Base-by-base conservation (phyloP, 2,797 vertebrate genomes). In the Myiotriccus ornatus region DNA sequence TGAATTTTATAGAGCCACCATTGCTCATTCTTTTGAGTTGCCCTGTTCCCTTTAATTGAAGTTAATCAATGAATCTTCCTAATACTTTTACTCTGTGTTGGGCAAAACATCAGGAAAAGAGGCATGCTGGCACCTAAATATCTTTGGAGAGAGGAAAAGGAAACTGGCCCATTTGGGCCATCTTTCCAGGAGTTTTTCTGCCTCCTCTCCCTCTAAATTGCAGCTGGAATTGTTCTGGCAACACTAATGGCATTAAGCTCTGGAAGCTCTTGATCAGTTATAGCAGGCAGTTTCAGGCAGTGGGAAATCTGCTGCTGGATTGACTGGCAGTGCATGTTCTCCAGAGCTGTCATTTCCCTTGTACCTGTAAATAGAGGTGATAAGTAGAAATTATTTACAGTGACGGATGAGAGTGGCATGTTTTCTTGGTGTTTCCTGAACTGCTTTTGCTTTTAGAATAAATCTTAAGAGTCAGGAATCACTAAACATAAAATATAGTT, bases 41-140 rank as follows among this genome's bases (percentile, higher is more conserved):
- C 11, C 74, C 15, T 87, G 50, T 90, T 93, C 23, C 65, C 80
- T 95, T 80, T 71, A 70, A 46, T 41, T 83, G 55, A 96, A 95
- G 84, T 88, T 78, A 65, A 78, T 69, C 64, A 79, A 34, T 59
- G 21, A 92, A 85, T 94, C 46, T 21, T 37, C 5, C 22, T 24
- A n/a, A 10, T n/a, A 70, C 56, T 83, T 77, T 5, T 67, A n/a
- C 34, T 81, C 43, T 21, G 4, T 39, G 18, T 80, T 68, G 90
- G 25, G 34, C 34, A 68, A 34, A 91, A 79, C 64, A 80, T 55
- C 13, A 74, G 55, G 32, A 41, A 16, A 49, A 59, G 24, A 65
- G 20, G n/a, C 1, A 1, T 63, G 24, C 47, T 89, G 74, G 60
- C 35, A 77, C 65, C 53, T 87, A 50, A 64, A 20, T 73, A 47